Percentiles rank a stretch among this genome's conserved stretches.
These are phyloP conservation scores for Calameuta filiformis DNA, from an alignment of 2,888 invertebrate genomes.

Conservation along the genomic window DNA sequence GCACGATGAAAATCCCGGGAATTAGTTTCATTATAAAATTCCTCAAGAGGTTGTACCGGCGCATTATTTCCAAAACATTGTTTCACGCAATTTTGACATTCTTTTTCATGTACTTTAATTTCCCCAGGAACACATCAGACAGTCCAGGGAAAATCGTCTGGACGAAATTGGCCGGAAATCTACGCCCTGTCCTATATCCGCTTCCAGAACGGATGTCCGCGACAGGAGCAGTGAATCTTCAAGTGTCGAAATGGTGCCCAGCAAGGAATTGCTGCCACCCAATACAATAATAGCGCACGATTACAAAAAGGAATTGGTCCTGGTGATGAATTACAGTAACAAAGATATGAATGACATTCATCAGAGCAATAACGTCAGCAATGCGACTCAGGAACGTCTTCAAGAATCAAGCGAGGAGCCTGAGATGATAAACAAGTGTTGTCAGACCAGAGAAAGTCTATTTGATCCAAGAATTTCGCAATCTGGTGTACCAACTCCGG, in stretches of 20 bases:
- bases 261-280: conserved; percentile 52
- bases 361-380: conserved; percentile 63
- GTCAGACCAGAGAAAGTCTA: conserved; percentile 86
- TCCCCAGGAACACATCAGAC: conserved; percentile 77
- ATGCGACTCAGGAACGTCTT: conserved; percentile 61
- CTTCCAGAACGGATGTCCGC: conserved; percentile 50
- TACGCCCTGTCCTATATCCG: conserved; percentile 52
- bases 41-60: not conserved
- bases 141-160: conserved; percentile 83
- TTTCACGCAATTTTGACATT: not conserved
- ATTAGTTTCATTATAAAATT: not conserved
- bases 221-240: conserved; percentile 57
- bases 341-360: conserved; percentile 59
- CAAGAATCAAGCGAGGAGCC: conserved; percentile 64
- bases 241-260: conserved; percentile 55
- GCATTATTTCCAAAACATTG: not conserved
- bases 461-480: conserved; percentile 68
- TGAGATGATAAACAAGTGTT: conserved; percentile 80
- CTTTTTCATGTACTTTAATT: not conserved
- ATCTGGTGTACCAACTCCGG: conserved; percentile 54
- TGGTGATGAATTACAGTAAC: conserved; percentile 49
- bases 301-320: conserved; percentile 46
- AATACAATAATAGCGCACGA: conserved; percentile 46
- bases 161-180: conserved; percentile 72
- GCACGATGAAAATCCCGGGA: not conserved